Evolutionary conservation across 2,888 invertebrate species (phyloP), one percentile per base, ranked within the genome.

Genomic region (Microctonus brassicae): DNA sequence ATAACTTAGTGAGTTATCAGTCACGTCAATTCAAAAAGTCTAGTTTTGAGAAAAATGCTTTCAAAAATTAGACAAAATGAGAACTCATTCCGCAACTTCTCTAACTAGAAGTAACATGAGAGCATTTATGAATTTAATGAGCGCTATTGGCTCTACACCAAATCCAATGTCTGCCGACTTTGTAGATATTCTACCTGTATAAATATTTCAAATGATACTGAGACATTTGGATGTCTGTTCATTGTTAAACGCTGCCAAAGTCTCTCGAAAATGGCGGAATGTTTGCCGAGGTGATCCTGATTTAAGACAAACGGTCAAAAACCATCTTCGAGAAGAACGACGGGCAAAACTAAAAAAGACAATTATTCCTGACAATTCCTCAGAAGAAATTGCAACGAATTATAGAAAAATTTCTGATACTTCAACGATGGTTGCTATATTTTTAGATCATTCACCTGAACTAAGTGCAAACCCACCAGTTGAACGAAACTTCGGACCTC

Each of bases 231-330:
- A 67, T 42, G 39, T 33, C 17, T 39, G 26, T 5, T 67, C 67
- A 26, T 26, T 67, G 9, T 29, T 67, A n/a, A 42, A 36, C 11
- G 67, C 13, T 7, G 58, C 67, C 58, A 36, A 29, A 58, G 67
- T 67, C 26, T 67, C 67, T 29, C 67, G 39, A 39, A 42, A 22
- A 36, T 65, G 65, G 65, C 65, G 17, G 2, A 39, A 26, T 22
- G 29, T 67, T 22, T 67, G 67, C 36, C 26, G 33, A 6, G 42
- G 67, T 67, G 67, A 67, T 42, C 39, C 42, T 20, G 26, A n/a
- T n/a, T 17, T 67, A 26, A 39, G 58, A 47, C n/a, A 26, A n/a
- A 67, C 67, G 11, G 67, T 58, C n/a, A 67, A 29, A 42, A 24
- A 29, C 3, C 42, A 67, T 67, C 67, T 67, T 29, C 57, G 67